These are phyloP conservation scores for Bradypodion pumilum DNA, from an alignment of 2,797 vertebrate species.

Conservation along the genomic window DNA sequence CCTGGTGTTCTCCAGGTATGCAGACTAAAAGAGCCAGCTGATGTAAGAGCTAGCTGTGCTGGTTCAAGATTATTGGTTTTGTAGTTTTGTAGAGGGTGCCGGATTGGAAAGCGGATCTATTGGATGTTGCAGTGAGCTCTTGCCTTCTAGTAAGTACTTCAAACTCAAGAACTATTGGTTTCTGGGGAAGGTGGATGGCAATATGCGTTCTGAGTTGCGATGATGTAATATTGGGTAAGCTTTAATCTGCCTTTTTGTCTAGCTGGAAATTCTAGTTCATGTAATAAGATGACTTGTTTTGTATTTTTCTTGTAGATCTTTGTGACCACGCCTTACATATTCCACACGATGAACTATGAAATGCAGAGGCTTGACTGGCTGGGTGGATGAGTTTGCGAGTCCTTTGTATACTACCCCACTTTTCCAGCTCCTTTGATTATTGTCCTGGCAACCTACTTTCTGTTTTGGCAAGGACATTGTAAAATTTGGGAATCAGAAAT, in stretches of 20 bases:
- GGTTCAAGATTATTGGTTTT: neutral
- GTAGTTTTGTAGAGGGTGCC: neutral
- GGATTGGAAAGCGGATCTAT: neutral
- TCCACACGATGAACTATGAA: constrained; percentile 91
- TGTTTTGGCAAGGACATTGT: neutral
- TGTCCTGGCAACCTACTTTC: neutral
- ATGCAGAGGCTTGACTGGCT: fast-evolving
- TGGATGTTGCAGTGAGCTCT: neutral
- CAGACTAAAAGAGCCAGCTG: no score
- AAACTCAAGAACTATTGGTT: neutral
- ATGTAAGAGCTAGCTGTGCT: no score
- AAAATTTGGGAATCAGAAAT: neutral
- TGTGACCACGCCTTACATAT: constrained; percentile 92
- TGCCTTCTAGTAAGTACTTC: neutral
- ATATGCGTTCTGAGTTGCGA: neutral
- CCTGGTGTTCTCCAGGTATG: no score
- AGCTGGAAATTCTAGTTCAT: neutral
- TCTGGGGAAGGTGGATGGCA: neutral
- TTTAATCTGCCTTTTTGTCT: neutral
- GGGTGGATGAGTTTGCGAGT: neutral
- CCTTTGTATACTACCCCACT: neutral
- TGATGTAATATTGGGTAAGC: neutral
- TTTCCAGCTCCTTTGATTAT: constrained; percentile 11
- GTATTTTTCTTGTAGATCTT: constrained; percentile 81
- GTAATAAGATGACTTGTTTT: neutral